phyloP scores from a whole-genome alignment of 2,888 invertebrate genomes.

The Dolichomitus sp. region DNA sequence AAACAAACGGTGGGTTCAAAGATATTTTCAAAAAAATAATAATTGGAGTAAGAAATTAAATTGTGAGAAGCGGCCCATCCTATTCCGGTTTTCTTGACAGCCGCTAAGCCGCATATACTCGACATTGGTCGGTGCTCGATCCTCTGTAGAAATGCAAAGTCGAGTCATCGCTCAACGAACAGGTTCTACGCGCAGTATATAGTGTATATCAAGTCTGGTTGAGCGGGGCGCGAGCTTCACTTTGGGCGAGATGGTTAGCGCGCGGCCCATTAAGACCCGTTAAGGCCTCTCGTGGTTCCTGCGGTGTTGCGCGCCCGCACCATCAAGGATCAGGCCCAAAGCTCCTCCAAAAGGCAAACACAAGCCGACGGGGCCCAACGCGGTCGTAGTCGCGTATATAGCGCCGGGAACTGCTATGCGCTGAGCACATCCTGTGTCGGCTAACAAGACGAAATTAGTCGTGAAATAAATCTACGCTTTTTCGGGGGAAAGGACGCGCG shows the following conservation, averaged over 20 bases:
- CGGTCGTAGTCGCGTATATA: conserved; percentile 34
- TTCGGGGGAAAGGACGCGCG: conserved; percentile 23
- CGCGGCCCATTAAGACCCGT: conserved; percentile 71
- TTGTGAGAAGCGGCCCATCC: neutral
- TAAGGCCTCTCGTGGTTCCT: conserved; percentile 61
- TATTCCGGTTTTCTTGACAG: neutral
- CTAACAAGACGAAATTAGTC: conserved; percentile 82
- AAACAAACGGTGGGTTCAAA: neutral
- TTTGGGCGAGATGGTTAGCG: conserved; percentile 71
- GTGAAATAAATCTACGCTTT: conserved; percentile 77
- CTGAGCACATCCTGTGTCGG: conserved; percentile 72
- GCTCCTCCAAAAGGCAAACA: conserved; percentile 64
- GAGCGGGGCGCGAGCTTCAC: conserved; percentile 59
- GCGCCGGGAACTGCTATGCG: conserved; percentile 58
- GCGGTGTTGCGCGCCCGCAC: conserved; percentile 33
- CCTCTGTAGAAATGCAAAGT: conserved; percentile 33
- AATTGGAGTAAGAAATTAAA: neutral
- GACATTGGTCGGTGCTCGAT: neutral
- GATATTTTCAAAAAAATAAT: neutral
- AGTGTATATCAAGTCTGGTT: conserved; percentile 33
- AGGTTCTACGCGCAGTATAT: conserved; percentile 30
- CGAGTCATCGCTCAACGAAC: conserved; percentile 55
- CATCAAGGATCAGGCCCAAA: conserved; percentile 57
- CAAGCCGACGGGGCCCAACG: conserved; percentile 56
- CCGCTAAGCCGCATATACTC: neutral